Evolutionary conservation across 2,888 invertebrate species (phyloP).

Genomic region (Nezara viridula): DNA sequence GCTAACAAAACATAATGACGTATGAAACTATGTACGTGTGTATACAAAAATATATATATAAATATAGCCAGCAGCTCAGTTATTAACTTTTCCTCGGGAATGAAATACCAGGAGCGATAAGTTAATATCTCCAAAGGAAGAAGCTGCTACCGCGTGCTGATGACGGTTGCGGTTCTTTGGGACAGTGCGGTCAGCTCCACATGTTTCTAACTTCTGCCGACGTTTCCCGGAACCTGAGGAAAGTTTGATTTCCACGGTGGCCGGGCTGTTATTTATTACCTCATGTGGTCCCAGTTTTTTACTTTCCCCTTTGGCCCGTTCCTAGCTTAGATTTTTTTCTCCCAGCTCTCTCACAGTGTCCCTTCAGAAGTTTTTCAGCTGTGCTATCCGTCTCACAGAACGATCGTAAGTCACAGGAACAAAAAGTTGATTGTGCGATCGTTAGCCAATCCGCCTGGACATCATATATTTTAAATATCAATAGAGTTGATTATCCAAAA

Average conservation of each 20-base stretch:
- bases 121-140: background rate
- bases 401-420: background rate
- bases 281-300: slow-evolving; percentile 28
- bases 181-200: slow-evolving; percentile 25
- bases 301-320: slow-evolving; percentile 25
- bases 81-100: background rate
- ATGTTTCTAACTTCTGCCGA: background rate
- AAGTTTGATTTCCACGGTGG: slow-evolving; percentile 11
- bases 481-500: too few species aligned
- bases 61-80: background rate
- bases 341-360: background rate
- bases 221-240: slow-evolving; percentile 42
- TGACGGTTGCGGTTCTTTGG: background rate
- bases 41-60: background rate
- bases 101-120: background rate
- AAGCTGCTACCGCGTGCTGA: background rate
- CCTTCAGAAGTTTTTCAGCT: slow-evolving; percentile 10
- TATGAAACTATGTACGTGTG: too few species aligned
- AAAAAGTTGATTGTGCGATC: background rate
- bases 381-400: background rate
- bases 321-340: slow-evolving; percentile 6
- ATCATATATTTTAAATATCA: background rate
- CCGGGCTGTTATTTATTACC: slow-evolving; percentile 15
- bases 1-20: too few species aligned
- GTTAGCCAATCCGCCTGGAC: background rate